phyloP scores from a whole-genome alignment of 2,888 invertebrate species.

The Platerodrilus igneus region DNA sequence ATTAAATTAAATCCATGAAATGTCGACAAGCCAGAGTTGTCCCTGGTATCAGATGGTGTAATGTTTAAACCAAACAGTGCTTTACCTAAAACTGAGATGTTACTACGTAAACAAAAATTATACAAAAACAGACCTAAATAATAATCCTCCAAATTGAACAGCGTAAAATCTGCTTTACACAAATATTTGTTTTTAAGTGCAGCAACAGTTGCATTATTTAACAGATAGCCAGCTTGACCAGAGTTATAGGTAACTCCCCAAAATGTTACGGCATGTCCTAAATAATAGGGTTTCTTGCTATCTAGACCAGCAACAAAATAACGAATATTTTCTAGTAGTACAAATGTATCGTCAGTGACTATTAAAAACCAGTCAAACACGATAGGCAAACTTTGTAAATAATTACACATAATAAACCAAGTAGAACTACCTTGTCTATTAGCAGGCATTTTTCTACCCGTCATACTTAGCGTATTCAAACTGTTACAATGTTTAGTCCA shows the following conservation, averaged over 20 bases:
- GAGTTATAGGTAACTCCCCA: slow-evolving; percentile 55
- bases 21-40: slow-evolving; percentile 48
- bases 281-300: slow-evolving; percentile 48
- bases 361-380: slow-evolving; percentile 52
- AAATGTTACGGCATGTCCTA: slow-evolving; percentile 53
- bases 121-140: slow-evolving; percentile 16
- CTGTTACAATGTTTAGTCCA: slow-evolving; percentile 44
- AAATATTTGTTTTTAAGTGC: slow-evolving; percentile 44
- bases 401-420: slow-evolving; percentile 40
- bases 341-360: slow-evolving; percentile 53
- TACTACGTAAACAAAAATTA: background rate
- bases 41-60: slow-evolving; percentile 51
- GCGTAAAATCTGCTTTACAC: slow-evolving; percentile 37
- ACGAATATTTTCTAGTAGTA: slow-evolving; percentile 54
- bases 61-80: slow-evolving; percentile 50
- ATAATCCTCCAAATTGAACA: slow-evolving; percentile 21
- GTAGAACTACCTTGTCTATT: slow-evolving; percentile 37
- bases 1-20: slow-evolving; percentile 44
- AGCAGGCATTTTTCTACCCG: slow-evolving; percentile 31
- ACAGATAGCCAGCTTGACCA: slow-evolving; percentile 54
- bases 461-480: slow-evolving; percentile 33
- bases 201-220: slow-evolving; percentile 50
- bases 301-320: slow-evolving; percentile 50
- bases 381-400: slow-evolving; percentile 30
- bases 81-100: slow-evolving; percentile 46